Conservation (phyloP, 2,113 vertebrate species). For the Chamaea fasciata region DNA sequence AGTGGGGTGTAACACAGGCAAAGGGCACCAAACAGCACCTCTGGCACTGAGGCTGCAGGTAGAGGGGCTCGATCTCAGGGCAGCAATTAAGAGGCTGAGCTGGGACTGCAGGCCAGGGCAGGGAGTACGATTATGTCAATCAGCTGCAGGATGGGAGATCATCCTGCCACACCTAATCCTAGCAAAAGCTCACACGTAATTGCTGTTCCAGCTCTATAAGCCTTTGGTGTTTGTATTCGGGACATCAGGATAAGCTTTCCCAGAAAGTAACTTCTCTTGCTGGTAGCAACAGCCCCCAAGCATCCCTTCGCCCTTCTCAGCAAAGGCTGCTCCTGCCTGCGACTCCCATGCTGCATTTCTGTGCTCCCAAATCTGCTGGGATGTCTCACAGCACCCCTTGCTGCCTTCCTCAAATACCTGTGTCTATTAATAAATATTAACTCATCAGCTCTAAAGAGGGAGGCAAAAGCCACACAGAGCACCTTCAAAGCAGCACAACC, state of each 20-base stretch:
- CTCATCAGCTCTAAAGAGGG: neutral
- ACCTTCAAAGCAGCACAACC: neutral
- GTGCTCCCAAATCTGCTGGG: neutral
- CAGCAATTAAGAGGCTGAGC: neutral
- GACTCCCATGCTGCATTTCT: neutral
- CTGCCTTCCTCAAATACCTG: neutral
- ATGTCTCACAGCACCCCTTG: neutral
- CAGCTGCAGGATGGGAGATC: neutral
- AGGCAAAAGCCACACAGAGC: neutral
- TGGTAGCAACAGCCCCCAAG: neutral
- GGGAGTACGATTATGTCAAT: neutral
- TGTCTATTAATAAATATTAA: neutral
- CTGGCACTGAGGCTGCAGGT: neutral
- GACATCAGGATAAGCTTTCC: neutral
- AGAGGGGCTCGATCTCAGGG: neutral
- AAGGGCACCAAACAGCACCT: neutral
- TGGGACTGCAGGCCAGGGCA: neutral
- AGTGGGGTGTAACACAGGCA: fast-evolving
- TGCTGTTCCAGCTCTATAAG: neutral
- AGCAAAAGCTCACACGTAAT: neutral
- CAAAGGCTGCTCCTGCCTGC: neutral
- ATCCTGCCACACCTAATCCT: neutral
- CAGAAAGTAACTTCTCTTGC: neutral
- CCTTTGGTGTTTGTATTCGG: neutral
- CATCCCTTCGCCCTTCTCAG: neutral